Percentiles rank a stretch among this genome's conserved stretches.
These are phyloP conservation scores for Centropyge bicolor DNA, from an alignment of 2,797 vertebrate genomes.

Conservation along the genomic window DNA sequence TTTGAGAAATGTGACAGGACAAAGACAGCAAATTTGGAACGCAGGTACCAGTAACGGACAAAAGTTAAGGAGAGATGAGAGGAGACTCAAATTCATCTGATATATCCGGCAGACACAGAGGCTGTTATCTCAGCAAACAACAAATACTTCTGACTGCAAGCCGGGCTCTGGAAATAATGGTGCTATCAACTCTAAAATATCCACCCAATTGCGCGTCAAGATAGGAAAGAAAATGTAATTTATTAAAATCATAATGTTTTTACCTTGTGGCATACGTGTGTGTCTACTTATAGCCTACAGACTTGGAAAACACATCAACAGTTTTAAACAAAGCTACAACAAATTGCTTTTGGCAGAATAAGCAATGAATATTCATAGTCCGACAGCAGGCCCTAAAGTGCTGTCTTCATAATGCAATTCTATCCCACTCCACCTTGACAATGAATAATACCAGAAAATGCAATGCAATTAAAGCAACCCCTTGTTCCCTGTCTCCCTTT, in stretches of 20 bases:
- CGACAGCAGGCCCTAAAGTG: conserved; percentile 74
- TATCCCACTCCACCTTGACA: conserved; percentile 79
- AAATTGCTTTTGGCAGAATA: conserved; percentile 74
- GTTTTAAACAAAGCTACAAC: conserved; percentile 68
- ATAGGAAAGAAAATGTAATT: conserved; percentile 32
- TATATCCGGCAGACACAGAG: conserved; percentile 10
- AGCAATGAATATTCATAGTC: conserved; percentile 79
- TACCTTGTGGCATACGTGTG: conserved; percentile 33
- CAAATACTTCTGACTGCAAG: conserved; percentile 29
- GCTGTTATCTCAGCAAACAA: conserved; percentile 52
- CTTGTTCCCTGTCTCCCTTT: conserved; percentile 62
- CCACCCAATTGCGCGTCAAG: conserved; percentile 14
- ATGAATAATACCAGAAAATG: conserved; percentile 79
- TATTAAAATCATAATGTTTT: conserved; percentile 50
- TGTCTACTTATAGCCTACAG: conserved; percentile 52
- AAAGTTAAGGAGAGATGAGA: conserved; percentile 41
- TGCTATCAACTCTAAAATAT: conserved; percentile 41
- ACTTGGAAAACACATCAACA: conserved; percentile 66
- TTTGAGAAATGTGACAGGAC: conserved; percentile 36
- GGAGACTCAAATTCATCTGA: conserved; percentile 25
- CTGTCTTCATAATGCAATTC: conserved; percentile 79
- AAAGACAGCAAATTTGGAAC: conserved; percentile 39
- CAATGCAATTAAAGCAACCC: conserved; percentile 76
- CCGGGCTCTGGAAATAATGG: conserved; percentile 35
- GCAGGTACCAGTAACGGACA: conserved; percentile 14